Conservation (phyloP, 2,113 vertebrate species). For the Perognathus longimembris region DNA sequence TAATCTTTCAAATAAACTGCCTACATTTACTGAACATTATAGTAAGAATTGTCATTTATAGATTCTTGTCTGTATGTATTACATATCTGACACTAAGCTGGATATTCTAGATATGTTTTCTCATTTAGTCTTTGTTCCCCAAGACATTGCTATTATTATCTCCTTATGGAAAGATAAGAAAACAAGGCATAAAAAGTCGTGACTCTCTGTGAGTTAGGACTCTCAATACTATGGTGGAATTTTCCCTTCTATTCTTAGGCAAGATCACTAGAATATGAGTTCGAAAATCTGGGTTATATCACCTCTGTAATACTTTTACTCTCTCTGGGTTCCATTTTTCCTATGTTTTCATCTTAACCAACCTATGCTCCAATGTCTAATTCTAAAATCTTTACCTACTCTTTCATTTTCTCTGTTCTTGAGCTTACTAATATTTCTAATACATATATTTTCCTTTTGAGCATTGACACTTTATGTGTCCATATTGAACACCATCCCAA, state of each 20-base stretch:
- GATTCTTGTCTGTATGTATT: not conserved
- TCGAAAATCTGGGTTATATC: not conserved
- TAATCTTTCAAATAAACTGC: not conserved
- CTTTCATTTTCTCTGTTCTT: not conserved
- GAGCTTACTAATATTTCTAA: not conserved
- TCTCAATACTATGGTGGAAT: not conserved
- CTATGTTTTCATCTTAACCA: not conserved
- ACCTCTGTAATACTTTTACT: not conserved
- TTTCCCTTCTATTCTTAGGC: not conserved
- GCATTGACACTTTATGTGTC: not conserved
- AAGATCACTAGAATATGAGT: not conserved
- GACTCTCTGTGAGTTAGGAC: not conserved
- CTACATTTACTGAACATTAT: not conserved
- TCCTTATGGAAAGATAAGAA: not conserved
- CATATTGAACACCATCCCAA: not conserved
- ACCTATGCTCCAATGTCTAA: not conserved
- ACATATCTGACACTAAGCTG: not conserved
- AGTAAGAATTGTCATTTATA: not conserved
- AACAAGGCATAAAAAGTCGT: not conserved
- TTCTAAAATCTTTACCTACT: conserved; percentile 1
- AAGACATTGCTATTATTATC: not conserved
- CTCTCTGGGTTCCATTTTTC: not conserved
- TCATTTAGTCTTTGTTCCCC: not conserved
- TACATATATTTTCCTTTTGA: not conserved
- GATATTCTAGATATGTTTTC: not conserved